Evolutionary conservation across 2,888 invertebrate genomes (phyloP).

Genomic region (Priocnemis perturbator): DNA sequence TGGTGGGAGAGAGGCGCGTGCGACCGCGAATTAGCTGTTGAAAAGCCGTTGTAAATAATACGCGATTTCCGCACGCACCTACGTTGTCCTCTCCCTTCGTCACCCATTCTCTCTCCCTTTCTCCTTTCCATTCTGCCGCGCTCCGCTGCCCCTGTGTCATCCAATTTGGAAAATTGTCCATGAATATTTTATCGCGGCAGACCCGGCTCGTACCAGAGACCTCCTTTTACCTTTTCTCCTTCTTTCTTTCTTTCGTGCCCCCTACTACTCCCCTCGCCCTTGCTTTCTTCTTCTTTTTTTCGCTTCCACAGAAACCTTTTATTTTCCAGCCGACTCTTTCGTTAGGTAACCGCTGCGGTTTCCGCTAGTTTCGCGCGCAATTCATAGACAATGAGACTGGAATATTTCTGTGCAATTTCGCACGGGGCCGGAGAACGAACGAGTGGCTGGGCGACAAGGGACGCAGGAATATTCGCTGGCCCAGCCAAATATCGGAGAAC

Average conservation of each 20-base stretch:
- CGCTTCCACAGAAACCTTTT: neutral
- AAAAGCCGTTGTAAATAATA: slow-evolving; percentile 59
- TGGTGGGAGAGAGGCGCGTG: slow-evolving; percentile 31
- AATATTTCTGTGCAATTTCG: neutral
- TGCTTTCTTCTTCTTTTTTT: neutral
- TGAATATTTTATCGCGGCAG: slow-evolving; percentile 45
- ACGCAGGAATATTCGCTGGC: no score
- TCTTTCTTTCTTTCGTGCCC: slow-evolving; percentile 19
- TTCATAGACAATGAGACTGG: slow-evolving; percentile 13
- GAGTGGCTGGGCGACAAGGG: no score
- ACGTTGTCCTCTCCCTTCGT: neutral
- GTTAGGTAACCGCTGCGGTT: neutral
- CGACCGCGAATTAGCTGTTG: slow-evolving; percentile 51
- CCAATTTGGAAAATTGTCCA: slow-evolving; percentile 38
- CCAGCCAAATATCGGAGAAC: no score
- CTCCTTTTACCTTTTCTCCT: slow-evolving; percentile 14
- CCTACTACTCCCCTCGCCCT: neutral
- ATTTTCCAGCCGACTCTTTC: slow-evolving; percentile 1
- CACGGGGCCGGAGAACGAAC: no score
- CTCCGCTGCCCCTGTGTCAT: slow-evolving; percentile 13
- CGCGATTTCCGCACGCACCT: neutral
- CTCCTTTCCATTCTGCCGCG: slow-evolving; percentile 17
- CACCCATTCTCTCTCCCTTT: slow-evolving; percentile 7
- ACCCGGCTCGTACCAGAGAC: slow-evolving; percentile 2
- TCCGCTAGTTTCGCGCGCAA: slow-evolving; percentile 3